phyloP scores from a whole-genome alignment of 2,113 vertebrate species.

The Willisornis vidua region DNA sequence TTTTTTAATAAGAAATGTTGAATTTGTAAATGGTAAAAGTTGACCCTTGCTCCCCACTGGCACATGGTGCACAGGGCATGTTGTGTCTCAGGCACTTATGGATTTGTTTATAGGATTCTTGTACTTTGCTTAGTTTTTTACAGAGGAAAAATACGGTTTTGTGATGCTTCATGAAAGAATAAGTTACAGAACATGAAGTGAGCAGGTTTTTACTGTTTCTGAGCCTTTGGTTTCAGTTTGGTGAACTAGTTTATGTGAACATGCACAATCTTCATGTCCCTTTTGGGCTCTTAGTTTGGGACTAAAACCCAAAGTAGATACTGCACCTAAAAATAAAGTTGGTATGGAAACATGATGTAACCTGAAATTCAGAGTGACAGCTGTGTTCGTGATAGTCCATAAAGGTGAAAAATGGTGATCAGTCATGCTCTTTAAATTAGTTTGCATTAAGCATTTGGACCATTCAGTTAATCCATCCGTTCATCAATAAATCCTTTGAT shows the following conservation, averaged over 20 bases:
- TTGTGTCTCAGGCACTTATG: neutral
- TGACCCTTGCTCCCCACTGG: neutral
- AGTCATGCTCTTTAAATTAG: neutral
- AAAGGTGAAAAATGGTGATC: neutral
- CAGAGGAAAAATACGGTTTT: neutral
- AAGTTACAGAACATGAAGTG: neutral
- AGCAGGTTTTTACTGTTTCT: neutral
- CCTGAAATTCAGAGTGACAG: neutral
- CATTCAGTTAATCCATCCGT: neutral
- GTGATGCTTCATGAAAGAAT: neutral
- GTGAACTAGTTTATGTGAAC: neutral
- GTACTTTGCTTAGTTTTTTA: neutral
- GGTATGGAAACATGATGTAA: neutral
- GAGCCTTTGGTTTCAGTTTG: neutral
- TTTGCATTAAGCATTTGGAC: neutral
- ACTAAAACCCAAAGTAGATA: neutral
- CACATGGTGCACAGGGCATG: neutral
- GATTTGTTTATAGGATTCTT: neutral
- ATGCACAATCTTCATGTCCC: rapidly evolving
- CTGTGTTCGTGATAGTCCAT: neutral
- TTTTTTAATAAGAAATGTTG: neutral
- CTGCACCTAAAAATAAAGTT: neutral
- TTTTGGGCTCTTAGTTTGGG: neutral
- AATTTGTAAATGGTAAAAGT: neutral
- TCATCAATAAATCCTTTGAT: neutral